Percentiles rank a stretch among this genome's conserved stretches.
These are phyloP conservation scores for Oxyteleia sp. DNA, from an alignment of 2,888 invertebrate species.

Conservation along the genomic window DNA sequence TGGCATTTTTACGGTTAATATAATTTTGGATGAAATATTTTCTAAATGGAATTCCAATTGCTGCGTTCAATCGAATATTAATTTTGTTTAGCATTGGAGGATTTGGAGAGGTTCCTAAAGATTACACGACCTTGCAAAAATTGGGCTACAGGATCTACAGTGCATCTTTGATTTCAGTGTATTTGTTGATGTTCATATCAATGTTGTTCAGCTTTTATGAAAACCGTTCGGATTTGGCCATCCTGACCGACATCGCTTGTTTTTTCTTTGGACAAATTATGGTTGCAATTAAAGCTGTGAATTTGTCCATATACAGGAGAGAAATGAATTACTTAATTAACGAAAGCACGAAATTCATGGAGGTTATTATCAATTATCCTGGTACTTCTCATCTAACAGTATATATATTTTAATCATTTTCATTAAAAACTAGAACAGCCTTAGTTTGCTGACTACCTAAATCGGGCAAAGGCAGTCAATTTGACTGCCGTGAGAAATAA, in stretches of 20 bases:
- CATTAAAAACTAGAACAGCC: no score
- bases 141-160: constrained; percentile 26
- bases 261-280: no score
- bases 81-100: constrained; percentile 25
- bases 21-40: neutral
- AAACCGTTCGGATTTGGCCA: neutral
- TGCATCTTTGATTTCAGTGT: neutral
- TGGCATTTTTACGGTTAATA: constrained; percentile 16
- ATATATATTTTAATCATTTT: no score
- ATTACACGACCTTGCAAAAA: constrained; percentile 28
- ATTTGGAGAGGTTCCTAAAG: constrained; percentile 5
- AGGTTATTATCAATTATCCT: no score
- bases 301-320: no score
- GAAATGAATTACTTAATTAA: no score
- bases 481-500: no score
- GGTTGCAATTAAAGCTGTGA: no score
- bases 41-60: neutral
- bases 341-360: no score
- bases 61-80: neutral
- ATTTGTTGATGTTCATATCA: constrained; percentile 2
- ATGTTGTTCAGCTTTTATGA: neutral
- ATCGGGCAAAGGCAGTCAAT: no score
- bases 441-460: no score
- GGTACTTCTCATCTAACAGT: no score
- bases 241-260: constrained; percentile 7